Conservation (phyloP, 2,113 vertebrate species). For the Apteryx mantelli region DNA sequence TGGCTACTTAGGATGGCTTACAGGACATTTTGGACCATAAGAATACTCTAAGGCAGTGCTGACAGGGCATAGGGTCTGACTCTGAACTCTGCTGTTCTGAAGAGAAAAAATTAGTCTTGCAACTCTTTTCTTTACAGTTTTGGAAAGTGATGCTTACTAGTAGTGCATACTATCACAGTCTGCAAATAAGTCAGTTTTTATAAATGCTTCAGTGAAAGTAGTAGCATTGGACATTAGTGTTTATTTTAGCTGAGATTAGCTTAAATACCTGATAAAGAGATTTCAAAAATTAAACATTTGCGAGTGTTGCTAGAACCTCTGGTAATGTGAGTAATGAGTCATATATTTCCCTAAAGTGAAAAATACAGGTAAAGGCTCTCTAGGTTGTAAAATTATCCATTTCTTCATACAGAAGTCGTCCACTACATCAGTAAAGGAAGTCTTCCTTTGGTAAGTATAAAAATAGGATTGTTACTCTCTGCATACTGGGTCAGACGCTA, state of each 20-base stretch:
- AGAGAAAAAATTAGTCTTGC: neutral
- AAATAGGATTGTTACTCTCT: neutral
- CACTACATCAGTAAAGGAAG: neutral
- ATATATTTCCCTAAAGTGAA: neutral
- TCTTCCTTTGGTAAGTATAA: neutral
- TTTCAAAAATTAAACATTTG: neutral
- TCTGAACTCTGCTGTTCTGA: neutral
- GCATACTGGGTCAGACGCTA: neutral
- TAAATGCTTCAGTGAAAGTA: neutral
- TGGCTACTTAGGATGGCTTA: neutral
- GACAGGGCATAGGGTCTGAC: neutral
- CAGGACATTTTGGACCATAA: neutral
- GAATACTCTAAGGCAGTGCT: neutral
- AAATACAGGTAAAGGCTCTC: neutral
- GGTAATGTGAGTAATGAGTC: neutral
- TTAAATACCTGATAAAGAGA: neutral
- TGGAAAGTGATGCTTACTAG: neutral
- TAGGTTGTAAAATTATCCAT: neutral
- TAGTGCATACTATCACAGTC: neutral
- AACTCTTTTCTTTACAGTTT: neutral
- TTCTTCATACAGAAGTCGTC: neutral
- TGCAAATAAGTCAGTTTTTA: neutral
- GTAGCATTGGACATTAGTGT: neutral
- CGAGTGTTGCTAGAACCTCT: neutral
- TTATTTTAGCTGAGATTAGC: neutral